Evolutionary conservation across 2,888 invertebrate genomes (phyloP), one percentile per base, ranked within the genome.

Genomic region (Sclerodermus sp.): DNA sequence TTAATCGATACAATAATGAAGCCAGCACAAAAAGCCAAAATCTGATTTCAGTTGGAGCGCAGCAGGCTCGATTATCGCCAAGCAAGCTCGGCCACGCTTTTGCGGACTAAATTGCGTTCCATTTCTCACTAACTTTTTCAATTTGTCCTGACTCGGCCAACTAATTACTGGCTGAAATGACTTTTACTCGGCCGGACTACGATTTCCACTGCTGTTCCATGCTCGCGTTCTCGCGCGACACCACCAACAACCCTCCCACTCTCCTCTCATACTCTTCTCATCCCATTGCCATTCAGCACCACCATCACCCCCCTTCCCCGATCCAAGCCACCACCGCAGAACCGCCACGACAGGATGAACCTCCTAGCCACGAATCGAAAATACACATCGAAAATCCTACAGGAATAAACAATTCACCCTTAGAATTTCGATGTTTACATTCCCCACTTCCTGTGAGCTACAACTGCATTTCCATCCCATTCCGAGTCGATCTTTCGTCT

Each of bases 61-160:
- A 41, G 34, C 42, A 44, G 29, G 34, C 54, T 59, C 53, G 57
- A 57, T 62, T 60, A 64, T 56, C 48, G 59, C 58, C 42, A 50
- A 47, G 53, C 49, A 42, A 51, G 53, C 39, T 46, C 52, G 55
- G 45, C 43, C 51, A 47, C 54, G 58, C 51, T 52, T 57, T 4
- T 34, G 59, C 54, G 60, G 61, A 57, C 60, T 70, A 69, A 72
- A 73, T 73, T 69, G 70, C 71, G 67, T 71, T 68, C 71, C 71
- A 68, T 73, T 73, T 73, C 72, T 71, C 72, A 70, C 70, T 64
- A 73, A 73, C 73, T 73, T 73, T 73, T 72, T 73, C 73, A 73
- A 73, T 73, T 73, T 73, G 73, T 73, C 70, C 66, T 64, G 64
- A 70, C 71, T 71, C 65, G 66, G 59, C 58, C 66, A 71, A 70